These are phyloP conservation scores for Brachionus koreanus DNA, from an alignment of 1,140 invertebrate species.

Conservation along the genomic window DNA sequence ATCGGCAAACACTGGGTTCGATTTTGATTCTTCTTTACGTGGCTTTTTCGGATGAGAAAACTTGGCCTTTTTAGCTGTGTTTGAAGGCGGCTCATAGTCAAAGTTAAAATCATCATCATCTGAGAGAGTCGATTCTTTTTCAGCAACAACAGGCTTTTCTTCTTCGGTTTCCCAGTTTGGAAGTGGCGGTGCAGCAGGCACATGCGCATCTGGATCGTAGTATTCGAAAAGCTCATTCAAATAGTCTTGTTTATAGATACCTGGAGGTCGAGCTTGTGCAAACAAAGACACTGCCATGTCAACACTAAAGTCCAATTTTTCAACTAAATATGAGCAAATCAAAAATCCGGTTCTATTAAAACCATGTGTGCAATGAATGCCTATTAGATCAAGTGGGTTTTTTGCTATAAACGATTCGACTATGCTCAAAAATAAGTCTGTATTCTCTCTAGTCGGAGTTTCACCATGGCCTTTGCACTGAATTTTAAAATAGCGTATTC, in stretches of 20 bases:
- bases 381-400: conserved; percentile 67
- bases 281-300: conserved; percentile 73
- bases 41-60: background rate
- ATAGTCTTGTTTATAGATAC: conserved; percentile 70
- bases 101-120: conserved; percentile 10
- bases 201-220: conserved; percentile 63
- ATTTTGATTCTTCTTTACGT: background rate
- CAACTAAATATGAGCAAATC: conserved; percentile 83
- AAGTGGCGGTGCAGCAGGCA: background rate
- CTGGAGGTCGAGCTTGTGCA: conserved; percentile 61
- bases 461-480: conserved; percentile 70
- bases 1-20: conserved; percentile 46
- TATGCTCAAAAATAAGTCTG: conserved; percentile 70
- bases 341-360: conserved; percentile 95
- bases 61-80: background rate
- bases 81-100: background rate
- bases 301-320: conserved; percentile 64
- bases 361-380: conserved; percentile 96
- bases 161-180: conserved; percentile 3
- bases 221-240: conserved; percentile 63
- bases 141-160: background rate
- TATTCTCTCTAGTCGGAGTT: conserved; percentile 67
- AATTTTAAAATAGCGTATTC: conserved; percentile 75
- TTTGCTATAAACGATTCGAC: conserved; percentile 74
- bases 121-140: background rate